Base-by-base conservation (phyloP, 2,888 invertebrate species). In the Cheilosia grossa region DNA sequence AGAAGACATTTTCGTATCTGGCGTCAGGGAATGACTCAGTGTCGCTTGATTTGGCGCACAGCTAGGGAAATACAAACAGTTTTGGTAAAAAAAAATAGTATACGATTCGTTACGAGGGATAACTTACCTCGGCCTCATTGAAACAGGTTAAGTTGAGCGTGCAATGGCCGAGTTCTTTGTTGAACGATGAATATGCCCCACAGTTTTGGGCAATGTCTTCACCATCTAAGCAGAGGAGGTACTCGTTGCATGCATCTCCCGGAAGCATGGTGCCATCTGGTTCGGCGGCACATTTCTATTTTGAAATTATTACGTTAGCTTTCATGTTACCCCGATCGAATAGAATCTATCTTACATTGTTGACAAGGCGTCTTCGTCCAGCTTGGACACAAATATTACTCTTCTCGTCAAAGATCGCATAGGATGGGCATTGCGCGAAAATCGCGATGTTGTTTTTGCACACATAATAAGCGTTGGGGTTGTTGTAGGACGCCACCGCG, bases 401-500 rank as follows among this genome's bases (percentile, higher is more conserved):
- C 40, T 37, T 54, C 4, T 63, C 86, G 44, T 86, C 86, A 6
- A 78, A 86, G 4, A 86, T 54, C 2, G 86, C 73, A 30, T 86
- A 73, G 30, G 77, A 37, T 24, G 86, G 86, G 19, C 86, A 86
- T 49, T 86, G 86, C 1, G 64, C 63, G 13, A 82, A 82, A 42
- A 82, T 56, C 0, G 86, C 77, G n/a, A 63, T 63, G 49, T 73
- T 86, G 21, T 78, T 33, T 19, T 27, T 77, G 69, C 86, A 86
- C 0, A 78, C 73, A 37, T 91, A 91, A 72, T 89, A 91, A 30
- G 88, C 87, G 0, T 53, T 51, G 5, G 83, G 69, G 19, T 89
- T 88, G 73, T 87, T 82, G 4, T 42, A 78, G 2, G 81, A 70
- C 0, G 67, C 72, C 2, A 75, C 51, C 1, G 67, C 24, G 17